Evolutionary conservation across 1,140 invertebrate species (phyloP).

Genomic region (Alviniconcha marisindica): DNA sequence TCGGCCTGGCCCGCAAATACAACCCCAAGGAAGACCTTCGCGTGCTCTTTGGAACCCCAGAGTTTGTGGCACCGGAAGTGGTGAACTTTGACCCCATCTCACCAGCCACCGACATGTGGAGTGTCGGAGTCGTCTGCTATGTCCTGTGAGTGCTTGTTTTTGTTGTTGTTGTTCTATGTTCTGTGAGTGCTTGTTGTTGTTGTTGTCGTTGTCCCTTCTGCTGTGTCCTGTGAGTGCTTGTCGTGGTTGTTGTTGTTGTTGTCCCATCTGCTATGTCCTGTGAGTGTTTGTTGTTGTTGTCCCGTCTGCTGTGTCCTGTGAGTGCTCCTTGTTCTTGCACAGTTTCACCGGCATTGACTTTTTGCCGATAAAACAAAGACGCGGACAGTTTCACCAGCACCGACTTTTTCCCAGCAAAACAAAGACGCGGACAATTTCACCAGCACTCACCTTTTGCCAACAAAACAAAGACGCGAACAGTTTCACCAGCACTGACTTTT

Average conservation of each 20-base stretch:
- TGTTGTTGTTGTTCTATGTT: not conserved
- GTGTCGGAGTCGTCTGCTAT: conserved; percentile 91
- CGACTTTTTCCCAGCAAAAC: too few species aligned
- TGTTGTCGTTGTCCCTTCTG: not conserved
- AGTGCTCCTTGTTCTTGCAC: not conserved
- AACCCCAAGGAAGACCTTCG: conserved; percentile 83
- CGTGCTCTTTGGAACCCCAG: conserved; percentile 89
- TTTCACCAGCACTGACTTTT: too few species aligned
- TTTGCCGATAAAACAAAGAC: too few species aligned
- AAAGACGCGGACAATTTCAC: too few species aligned
- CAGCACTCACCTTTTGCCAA: too few species aligned
- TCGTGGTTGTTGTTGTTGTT: not conserved
- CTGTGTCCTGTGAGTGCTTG: not conserved
- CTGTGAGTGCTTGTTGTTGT: not conserved
- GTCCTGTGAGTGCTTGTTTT: conserved; percentile 89
- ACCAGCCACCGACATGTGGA: conserved; percentile 89
- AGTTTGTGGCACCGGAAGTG: conserved; percentile 96
- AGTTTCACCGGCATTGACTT: too few species aligned
- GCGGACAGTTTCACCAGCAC: too few species aligned
- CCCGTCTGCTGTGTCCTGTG: not conserved
- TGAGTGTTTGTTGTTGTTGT: conserved; percentile 81
- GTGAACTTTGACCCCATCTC: conserved; percentile 93
- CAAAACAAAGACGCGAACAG: too few species aligned
- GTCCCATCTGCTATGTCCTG: conserved; percentile 94
- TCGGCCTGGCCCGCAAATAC: conserved; percentile 88